Base-by-base conservation (phyloP, 1,140 invertebrate species). In the Coenobita brevimanus region DNA sequence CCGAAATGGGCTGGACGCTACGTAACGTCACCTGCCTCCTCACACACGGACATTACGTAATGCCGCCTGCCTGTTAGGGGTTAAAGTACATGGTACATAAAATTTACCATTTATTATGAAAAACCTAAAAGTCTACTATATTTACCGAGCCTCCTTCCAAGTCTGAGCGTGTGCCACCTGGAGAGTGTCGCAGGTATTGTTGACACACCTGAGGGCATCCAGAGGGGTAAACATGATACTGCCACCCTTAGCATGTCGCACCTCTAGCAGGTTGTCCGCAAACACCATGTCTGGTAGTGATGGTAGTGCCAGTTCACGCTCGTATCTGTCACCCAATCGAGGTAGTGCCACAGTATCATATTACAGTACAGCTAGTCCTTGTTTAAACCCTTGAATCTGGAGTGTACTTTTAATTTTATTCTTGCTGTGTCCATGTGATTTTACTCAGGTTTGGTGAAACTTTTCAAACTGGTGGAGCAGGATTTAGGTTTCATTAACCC, bases 221-320 rank as follows among this genome's bases (percentile, higher is more conserved):
- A 99, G 93, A 10, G 97, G 96, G 92, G 96, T 97, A 92, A 99
- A 99, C 91, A 96, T 94, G 67, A 99, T 94, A 17, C 93, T 92
- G 86, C 95, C 95, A 71, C 97, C 97, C 13, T 85, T 67, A 83
- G 94, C 93, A 92, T 97, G 96, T 73, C 93, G 93, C 2, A 98
- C 91, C 57, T 92, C 93, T 15, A 99, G 93, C 89, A 95, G 93
- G 92, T 98, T 99, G 91, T 97, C 96, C 30, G 97, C 97, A 94
- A 99, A 99, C 24, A 99, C 96, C 98, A 99, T 99, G 92, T 99
- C 98, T 24, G 98, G 98, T 90, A 99, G 94, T 92, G 98, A 97
- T 54, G 97, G 97, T 90, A 99, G 93, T 89, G 95, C 93, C 69
- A 99, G 92, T 30, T 95, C 94, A 87, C 94, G 94, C 89, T 95